These are phyloP conservation scores for Eulemur mongoz DNA, from an alignment of 2,797 vertebrate species.

Conservation along the genomic window DNA sequence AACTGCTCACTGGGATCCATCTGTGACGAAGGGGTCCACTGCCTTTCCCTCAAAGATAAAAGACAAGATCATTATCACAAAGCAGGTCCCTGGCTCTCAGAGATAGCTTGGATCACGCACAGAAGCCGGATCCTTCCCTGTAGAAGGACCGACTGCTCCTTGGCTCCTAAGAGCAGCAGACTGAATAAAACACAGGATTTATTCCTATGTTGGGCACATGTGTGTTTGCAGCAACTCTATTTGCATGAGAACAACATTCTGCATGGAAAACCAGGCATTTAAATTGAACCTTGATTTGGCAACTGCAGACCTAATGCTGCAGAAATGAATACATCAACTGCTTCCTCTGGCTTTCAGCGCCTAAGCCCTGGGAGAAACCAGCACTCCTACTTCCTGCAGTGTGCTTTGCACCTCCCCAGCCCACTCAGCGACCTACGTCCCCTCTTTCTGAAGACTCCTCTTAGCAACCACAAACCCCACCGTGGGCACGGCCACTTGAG, in stretches of 20 bases:
- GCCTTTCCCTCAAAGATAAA: background rate
- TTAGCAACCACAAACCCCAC: background rate
- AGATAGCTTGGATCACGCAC: background rate
- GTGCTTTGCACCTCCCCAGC: background rate
- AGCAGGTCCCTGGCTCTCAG: background rate
- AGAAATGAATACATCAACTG: background rate
- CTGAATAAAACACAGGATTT: background rate
- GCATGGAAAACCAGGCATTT: background rate
- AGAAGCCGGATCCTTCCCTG: background rate
- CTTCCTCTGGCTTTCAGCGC: slow-evolving; percentile 22
- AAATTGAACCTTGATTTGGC: slow-evolving; percentile 39
- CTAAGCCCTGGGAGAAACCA: slow-evolving; percentile 11
- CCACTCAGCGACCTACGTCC: background rate
- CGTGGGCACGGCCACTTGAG: background rate
- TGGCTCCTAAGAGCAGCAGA: background rate
- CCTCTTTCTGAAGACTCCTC: background rate
- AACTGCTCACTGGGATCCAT: background rate
- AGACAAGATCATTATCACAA: background rate
- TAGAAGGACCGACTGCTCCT: background rate
- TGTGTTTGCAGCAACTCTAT: background rate
- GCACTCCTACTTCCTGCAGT: background rate
- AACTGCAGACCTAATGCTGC: background rate
- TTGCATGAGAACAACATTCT: slow-evolving; percentile 45
- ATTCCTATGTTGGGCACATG: background rate
- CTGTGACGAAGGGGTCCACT: background rate